Evolutionary conservation across 2,113 vertebrate genomes (phyloP).

Genomic region (Felis chaus): DNA sequence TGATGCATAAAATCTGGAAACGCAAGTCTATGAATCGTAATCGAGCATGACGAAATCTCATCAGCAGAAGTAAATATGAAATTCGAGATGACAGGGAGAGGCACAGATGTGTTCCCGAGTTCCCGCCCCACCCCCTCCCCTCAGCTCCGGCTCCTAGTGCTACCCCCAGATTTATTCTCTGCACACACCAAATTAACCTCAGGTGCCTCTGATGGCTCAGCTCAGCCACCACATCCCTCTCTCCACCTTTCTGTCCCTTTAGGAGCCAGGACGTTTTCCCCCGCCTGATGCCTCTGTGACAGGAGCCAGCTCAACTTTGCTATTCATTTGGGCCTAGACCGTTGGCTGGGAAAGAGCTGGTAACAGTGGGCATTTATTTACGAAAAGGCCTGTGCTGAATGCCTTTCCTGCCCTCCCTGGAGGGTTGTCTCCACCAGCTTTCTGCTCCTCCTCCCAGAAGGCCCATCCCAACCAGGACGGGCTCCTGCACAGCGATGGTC

Average conservation of each 20-base stretch:
- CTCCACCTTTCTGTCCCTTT: neutral
- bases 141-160: constrained; percentile 18
- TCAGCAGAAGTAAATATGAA: constrained; percentile 89
- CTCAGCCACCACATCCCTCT: neutral
- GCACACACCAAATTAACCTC: constrained; percentile 73
- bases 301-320: neutral
- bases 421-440: neutral
- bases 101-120: neutral
- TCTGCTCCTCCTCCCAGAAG: neutral
- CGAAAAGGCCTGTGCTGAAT: neutral
- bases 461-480: neutral
- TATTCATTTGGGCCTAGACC: neutral
- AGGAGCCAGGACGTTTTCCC: neutral
- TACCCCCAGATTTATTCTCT: constrained; percentile 69
- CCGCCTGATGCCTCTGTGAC: neutral
- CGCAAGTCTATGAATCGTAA: constrained; percentile 86
- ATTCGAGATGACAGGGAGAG: constrained; percentile 76
- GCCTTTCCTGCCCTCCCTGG: neutral
- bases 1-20: constrained; percentile 85
- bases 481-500: neutral
- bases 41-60: constrained; percentile 86
- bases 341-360: neutral
- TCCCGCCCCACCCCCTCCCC: neutral
- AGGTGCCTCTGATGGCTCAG: constrained; percentile 68
- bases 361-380: neutral